These are phyloP conservation scores for Spilarctia lutea DNA, from an alignment of 2,888 invertebrate genomes.

Conservation along the genomic window DNA sequence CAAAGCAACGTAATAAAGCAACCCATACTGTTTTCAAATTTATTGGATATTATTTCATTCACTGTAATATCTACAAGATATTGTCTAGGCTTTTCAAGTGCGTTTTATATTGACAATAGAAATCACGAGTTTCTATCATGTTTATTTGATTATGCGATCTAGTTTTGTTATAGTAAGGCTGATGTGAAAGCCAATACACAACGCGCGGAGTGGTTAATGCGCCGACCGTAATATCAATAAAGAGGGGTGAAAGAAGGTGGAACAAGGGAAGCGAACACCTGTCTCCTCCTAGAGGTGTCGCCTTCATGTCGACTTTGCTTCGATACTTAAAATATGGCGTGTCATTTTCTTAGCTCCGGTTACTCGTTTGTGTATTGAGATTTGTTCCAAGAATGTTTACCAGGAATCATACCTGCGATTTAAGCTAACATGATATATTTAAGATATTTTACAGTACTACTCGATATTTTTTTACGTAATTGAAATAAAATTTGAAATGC, in stretches of 20 bases:
- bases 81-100: constrained; percentile 16
- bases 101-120: constrained; percentile 21
- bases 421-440: constrained; percentile 6
- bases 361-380: constrained; percentile 75
- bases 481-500: no score
- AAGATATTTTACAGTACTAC: neutral
- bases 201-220: constrained; percentile 77
- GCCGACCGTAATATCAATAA: constrained; percentile 80
- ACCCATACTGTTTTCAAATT: constrained; percentile 42
- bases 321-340: constrained; percentile 82
- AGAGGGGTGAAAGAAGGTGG: constrained; percentile 61
- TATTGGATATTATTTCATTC: constrained; percentile 47
- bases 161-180: constrained; percentile 72
- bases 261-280: constrained; percentile 56
- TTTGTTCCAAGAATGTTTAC: constrained; percentile 67
- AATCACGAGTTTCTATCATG: constrained; percentile 21
- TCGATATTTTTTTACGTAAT: neutral
- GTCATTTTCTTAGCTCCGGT: constrained; percentile 74
- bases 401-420: constrained; percentile 22
- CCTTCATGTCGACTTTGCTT: constrained; percentile 71
- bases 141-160: constrained; percentile 52
- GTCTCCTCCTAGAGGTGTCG: constrained; percentile 68
- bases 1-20: constrained; percentile 43
- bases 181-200: constrained; percentile 74
- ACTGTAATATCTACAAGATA: constrained; percentile 30